Evolutionary conservation across 2,888 invertebrate genomes (phyloP).

Genomic region (Drosophila multiciliata): DNA sequence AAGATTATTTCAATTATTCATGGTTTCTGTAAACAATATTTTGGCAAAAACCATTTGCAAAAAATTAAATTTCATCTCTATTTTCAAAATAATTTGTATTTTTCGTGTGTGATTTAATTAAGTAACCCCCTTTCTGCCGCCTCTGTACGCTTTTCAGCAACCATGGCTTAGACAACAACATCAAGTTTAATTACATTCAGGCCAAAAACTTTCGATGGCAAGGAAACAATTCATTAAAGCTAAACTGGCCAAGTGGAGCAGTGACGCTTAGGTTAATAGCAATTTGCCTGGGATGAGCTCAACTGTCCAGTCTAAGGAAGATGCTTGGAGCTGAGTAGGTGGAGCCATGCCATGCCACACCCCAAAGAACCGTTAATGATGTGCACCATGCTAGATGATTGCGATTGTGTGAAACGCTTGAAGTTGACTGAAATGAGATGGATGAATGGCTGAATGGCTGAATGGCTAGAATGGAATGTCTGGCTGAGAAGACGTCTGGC

Average conservation of each 20-base stretch:
- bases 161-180: neutral
- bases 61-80: neutral
- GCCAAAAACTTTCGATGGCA: constrained; percentile 40
- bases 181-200: constrained; percentile 62
- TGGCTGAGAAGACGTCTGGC: constrained; percentile 35
- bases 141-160: constrained; percentile 21
- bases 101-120: neutral
- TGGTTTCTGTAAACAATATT: neutral
- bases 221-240: constrained; percentile 70
- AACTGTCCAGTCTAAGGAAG: constrained; percentile 36
- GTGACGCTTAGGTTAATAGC: constrained; percentile 39
- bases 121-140: constrained; percentile 1
- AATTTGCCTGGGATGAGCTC: constrained; percentile 48
- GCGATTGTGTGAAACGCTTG: constrained; percentile 51
- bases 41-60: neutral
- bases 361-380: constrained; percentile 70
- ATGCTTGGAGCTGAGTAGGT: constrained; percentile 14
- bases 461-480: constrained; percentile 26
- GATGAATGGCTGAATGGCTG: constrained; percentile 41
- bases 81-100: neutral
- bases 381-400: constrained; percentile 74
- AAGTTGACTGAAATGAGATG: constrained; percentile 52
- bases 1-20: neutral
- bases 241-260: constrained; percentile 33
- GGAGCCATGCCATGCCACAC: constrained; percentile 47